Percentiles rank a stretch among this genome's conserved stretches.
phyloP scores from a whole-genome alignment of 2,888 invertebrate genomes.

The Camponotus fellah region DNA sequence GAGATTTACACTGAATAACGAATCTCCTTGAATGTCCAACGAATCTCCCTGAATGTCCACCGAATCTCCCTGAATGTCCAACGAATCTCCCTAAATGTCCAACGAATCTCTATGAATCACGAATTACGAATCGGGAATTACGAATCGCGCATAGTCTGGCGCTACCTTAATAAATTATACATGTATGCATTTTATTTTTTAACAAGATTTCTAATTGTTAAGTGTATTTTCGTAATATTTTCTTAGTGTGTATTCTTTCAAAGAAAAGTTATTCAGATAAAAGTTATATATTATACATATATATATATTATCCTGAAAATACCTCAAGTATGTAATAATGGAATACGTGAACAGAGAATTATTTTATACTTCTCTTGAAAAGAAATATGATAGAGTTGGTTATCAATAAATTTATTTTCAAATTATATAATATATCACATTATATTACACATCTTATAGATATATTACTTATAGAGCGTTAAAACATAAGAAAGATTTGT shows the following conservation, averaged over 20 bases:
- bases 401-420: constrained; percentile 30
- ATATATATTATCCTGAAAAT: neutral
- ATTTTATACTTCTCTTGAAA: neutral
- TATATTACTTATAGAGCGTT: neutral
- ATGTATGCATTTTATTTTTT: neutral
- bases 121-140: too few relatives aligned
- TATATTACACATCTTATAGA: neutral
- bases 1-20: too few relatives aligned
- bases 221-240: constrained; percentile 8
- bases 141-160: too few relatives aligned
- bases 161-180: neutral
- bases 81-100: too few relatives aligned
- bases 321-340: constrained; percentile 8
- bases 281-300: neutral
- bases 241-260: neutral
- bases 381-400: neutral
- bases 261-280: neutral
- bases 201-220: neutral
- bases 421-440: neutral
- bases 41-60: too few relatives aligned
- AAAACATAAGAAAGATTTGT: neutral
- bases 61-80: too few relatives aligned
- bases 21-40: too few relatives aligned
- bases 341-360: neutral
- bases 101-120: too few relatives aligned